Conservation (phyloP, 2,888 invertebrate genomes). For the Apantesis nais region DNA sequence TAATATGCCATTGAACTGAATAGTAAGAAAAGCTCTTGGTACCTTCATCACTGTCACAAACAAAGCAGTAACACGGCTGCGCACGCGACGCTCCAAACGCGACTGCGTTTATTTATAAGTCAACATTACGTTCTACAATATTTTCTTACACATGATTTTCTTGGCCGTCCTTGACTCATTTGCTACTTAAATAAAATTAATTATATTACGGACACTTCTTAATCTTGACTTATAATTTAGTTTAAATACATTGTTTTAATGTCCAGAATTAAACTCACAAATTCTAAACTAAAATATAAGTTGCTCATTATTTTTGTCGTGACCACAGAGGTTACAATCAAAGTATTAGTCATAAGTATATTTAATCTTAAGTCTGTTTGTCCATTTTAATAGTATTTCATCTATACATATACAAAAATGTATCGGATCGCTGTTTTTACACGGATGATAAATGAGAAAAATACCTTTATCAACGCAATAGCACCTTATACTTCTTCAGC, state of each 20-base stretch:
- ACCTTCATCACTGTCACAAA: conserved; percentile 48
- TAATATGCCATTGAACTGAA: background rate
- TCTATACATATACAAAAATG: too few relatives aligned
- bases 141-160: conserved; percentile 68
- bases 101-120: conserved; percentile 81
- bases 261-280: background rate
- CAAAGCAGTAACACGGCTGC: conserved; percentile 41
- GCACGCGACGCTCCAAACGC: conserved; percentile 57
- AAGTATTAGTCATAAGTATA: background rate
- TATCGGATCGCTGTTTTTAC: too few relatives aligned
- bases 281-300: background rate
- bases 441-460: too few relatives aligned
- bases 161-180: conserved; percentile 79
- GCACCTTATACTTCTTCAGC: too few relatives aligned
- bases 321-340: background rate
- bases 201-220: conserved; percentile 23
- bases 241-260: background rate
- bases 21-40: conserved; percentile 19
- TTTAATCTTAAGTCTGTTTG: background rate
- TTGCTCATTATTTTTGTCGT: background rate
- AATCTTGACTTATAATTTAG: conserved; percentile 18
- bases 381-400: background rate
- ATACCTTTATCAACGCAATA: too few relatives aligned
- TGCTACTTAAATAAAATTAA: conserved; percentile 51
- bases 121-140: conserved; percentile 75